Evolutionary conservation across 2,888 invertebrate genomes (phyloP).

Genomic region (Scaeva pyrastri): DNA sequence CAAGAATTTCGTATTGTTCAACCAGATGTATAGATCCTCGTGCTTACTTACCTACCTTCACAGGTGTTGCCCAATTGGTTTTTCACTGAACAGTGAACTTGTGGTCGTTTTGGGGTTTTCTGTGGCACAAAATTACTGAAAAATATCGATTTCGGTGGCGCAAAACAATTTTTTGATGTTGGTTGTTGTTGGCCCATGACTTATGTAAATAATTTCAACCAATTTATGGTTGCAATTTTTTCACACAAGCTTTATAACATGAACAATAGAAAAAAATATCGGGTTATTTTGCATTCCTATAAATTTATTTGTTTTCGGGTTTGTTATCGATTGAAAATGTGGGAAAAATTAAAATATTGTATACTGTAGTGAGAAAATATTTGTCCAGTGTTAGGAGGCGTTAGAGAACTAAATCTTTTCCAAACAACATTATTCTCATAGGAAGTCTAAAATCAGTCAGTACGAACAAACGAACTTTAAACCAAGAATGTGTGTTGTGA

Average conservation of each 20-base stretch:
- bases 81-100: background rate
- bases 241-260: background rate
- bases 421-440: too few relatives aligned
- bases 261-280: background rate
- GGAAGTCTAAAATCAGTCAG: too few relatives aligned
- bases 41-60: too few relatives aligned
- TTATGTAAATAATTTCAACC: slow-evolving; percentile 9
- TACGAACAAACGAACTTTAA: too few relatives aligned
- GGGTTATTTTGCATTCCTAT: background rate
- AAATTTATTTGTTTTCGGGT: background rate
- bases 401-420: too few relatives aligned
- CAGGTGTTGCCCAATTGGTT: slow-evolving; percentile 12
- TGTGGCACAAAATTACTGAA: background rate
- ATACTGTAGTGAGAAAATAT: background rate
- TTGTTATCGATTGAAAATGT: slow-evolving; percentile 5
- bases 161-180: background rate
- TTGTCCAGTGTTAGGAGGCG: too few relatives aligned
- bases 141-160: background rate
- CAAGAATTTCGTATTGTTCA: slow-evolving; percentile 17
- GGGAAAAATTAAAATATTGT: background rate
- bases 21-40: background rate
- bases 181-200: background rate
- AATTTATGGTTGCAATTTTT: background rate
- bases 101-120: background rate
- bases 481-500: too few relatives aligned